Percentiles rank a stretch among this genome's conserved stretches.
These are phyloP conservation scores for Drosophila pruinosa DNA, from an alignment of 1,140 invertebrate genomes.

Conservation along the genomic window DNA sequence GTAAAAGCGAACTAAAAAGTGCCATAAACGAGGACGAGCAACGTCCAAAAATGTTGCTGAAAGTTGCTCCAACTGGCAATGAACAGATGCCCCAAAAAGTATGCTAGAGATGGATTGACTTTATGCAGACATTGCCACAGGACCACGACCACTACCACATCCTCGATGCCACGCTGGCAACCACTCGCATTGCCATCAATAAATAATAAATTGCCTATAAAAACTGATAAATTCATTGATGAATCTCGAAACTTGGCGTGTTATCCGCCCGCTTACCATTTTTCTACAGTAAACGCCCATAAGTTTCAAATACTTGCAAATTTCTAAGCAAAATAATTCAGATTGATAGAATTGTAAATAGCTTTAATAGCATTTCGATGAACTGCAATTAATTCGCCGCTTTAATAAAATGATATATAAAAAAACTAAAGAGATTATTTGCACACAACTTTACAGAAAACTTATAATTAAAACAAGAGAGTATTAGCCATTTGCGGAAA, in stretches of 20 bases:
- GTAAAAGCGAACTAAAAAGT: constrained; percentile 6
- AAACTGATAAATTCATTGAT: constrained; percentile 80
- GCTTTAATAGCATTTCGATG: too few relatives aligned
- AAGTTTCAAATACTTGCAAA: too few relatives aligned
- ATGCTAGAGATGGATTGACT: constrained; percentile 49
- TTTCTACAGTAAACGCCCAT: not conserved
- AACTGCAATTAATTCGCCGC: too few relatives aligned
- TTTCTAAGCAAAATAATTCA: too few relatives aligned
- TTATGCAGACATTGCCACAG: constrained; percentile 15
- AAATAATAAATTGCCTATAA: constrained; percentile 81
- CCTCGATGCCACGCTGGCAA: not conserved
- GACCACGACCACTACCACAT: not conserved
- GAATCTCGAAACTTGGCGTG: constrained; percentile 46
- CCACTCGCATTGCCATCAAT: constrained; percentile 52
- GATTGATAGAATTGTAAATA: too few relatives aligned
- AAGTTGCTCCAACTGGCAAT: too few relatives aligned
- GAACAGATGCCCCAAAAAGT: constrained; percentile 3
- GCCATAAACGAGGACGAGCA: constrained; percentile 25
- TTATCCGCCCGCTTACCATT: constrained; percentile 9
- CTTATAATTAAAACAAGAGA: too few relatives aligned
- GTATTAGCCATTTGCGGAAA: too few relatives aligned
- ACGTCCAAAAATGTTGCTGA: constrained; percentile 23
- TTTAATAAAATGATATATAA: too few relatives aligned
- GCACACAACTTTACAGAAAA: too few relatives aligned
- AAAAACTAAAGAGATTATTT: too few relatives aligned